These are phyloP conservation scores for Norana najaformis DNA, from an alignment of 2,888 invertebrate species.

Conservation along the genomic window DNA sequence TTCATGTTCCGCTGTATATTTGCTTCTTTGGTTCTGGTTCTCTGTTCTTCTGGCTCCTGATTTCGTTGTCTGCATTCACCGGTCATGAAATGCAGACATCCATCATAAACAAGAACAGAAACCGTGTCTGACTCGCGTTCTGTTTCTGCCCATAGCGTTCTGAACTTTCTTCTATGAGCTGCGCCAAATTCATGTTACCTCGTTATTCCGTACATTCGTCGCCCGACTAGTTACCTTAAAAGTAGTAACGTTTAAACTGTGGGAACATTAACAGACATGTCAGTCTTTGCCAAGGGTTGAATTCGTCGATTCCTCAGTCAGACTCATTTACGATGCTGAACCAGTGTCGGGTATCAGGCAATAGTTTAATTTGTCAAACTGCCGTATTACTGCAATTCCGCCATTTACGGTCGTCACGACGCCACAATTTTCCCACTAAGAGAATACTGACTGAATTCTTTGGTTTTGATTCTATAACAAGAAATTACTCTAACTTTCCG, in stretches of 20 bases:
- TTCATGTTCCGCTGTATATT: background rate
- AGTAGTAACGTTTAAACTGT: background rate
- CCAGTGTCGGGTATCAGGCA: background rate
- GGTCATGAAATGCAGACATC: constrained; percentile 5
- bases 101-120: constrained; percentile 7
- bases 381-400: background rate
- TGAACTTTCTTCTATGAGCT: background rate
- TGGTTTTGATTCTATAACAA: no score
- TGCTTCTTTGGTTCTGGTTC: no score
- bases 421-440: background rate
- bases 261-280: background rate
- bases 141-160: background rate
- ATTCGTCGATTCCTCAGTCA: background rate
- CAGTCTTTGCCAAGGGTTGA: background rate
- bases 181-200: background rate
- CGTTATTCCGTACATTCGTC: background rate
- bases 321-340: background rate
- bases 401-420: background rate
- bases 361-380: background rate
- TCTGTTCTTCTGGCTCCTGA: background rate
- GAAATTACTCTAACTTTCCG: no score
- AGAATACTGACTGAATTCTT: no score
- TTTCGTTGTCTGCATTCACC: background rate
- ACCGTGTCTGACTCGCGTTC: background rate
- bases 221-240: background rate